Base-by-base conservation (phyloP, 2,113 vertebrate genomes). In the Carassius gibelio region DNA sequence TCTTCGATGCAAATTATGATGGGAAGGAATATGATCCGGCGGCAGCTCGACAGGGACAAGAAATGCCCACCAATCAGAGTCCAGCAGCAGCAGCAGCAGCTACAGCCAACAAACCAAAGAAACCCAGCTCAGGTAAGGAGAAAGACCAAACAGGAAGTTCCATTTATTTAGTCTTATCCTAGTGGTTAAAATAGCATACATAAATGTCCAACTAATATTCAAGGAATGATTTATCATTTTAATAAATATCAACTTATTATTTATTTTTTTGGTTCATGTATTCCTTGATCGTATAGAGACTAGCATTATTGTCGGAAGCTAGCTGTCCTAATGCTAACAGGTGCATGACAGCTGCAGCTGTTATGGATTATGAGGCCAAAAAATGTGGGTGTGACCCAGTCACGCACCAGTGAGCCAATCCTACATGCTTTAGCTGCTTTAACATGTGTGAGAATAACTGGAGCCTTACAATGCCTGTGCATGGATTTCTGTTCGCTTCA, bases 71-170 rank as follows among this genome's bases (percentile, higher is more conserved):
- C 66, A 88, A 91, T 1, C 91, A 93, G 34, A 92, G 89, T 87
- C 90, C 96, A 4, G 87, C 96, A 76, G 86, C 26, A 26, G 86
- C 26, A 26, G 26, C 30, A 30, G 30, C 92, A 68, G 96, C 96
- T 3, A 93, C 94, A 3, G 91, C 96, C 89, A 97, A 93, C 95
- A 99, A 98, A 89, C 92, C 97, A 66, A 99, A 95, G 91, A 99
- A 97, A 92, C 90, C 95, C 78, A 91, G 2, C 69, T 55, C 83
- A 5, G 83, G 88, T 88, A 14, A 64, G 72, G 23, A 23, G 21
- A 57, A 23, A 57, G 42, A n/a, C 4, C 50, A 77, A 8, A 19
- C 21, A 30, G 13, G 38, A 66, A 50, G 9, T 34, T 50, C 23
- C 10, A 30, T 26, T 34, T 13, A 30, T 26, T 75, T n/a, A 23